Evolutionary conservation across 2,888 invertebrate genomes (phyloP), one percentile per base, ranked within the genome.

Genomic region (Drosophila demipolita): DNA sequence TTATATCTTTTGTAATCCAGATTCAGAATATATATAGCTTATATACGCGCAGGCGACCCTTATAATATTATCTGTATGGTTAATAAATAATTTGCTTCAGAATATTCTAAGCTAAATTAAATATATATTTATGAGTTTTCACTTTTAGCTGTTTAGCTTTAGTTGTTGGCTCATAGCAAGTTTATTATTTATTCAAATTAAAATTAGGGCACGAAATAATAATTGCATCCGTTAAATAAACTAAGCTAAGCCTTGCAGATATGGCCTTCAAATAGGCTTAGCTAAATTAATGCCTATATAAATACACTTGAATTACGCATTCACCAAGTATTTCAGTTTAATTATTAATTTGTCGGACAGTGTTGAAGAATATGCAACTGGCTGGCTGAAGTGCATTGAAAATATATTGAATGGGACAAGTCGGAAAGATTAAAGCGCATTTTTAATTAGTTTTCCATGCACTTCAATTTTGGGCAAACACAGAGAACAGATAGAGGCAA

Each of bases 391-490:
- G 59, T 48, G 45, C 55, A 55, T n/a, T 52, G 59, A 50, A 20
- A 57, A 68, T n/a, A 59, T 70, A 65, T 60, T 53, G 62, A 78
- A 74, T 68, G 52, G 29, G 45, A 40, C 12, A 55, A 40, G 58
- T 62, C 53, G 72, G 59, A 69, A 61, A 66, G 83, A 75, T 85
- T 82, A 67, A 71, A 75, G 64, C 58, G 57, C 52, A 73, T 64
- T 60, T 69, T 70, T 85, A 89, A 84, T 89, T 85, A 82, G 76
- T 73, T 79, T 83, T 69, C 42, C 58, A 74, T 73, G 67, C 80
- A 87, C 71, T 73, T 68, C 17, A 52, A 53, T 64, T 59, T 29
- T 49, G 7, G 38, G 55, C 20, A 42, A 20, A 29, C 15, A 50
- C 49, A 74, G 48, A 49, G 45, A 63, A 11, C 7, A 54, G 12